A percentile compares a stretch with the other conserved stretches of the same genome.
Conservation (phyloP, 2,797 vertebrate genomes). For the Allobates femoralis region DNA sequence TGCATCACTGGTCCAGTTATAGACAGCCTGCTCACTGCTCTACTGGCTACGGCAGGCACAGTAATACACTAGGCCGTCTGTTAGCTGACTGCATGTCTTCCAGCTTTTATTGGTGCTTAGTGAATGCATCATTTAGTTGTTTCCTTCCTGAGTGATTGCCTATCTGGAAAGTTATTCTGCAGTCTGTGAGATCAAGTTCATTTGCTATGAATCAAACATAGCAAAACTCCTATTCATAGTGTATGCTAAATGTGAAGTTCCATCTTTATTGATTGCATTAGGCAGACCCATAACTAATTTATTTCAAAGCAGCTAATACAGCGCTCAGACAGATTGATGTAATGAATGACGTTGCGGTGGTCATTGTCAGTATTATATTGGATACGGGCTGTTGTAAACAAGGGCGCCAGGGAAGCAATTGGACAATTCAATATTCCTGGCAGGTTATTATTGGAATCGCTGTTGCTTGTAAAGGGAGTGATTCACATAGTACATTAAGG, state of each 20-base stretch:
- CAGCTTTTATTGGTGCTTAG: not conserved
- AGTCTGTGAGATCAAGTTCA: not conserved
- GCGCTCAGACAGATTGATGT: no score
- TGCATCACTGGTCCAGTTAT: conserved; percentile 28
- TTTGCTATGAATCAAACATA: not conserved
- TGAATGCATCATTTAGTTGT: not conserved
- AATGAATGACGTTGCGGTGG: no score
- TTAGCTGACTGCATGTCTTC: not conserved
- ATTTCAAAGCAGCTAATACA: not conserved
- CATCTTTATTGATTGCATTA: not conserved
- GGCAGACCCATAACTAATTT: not conserved
- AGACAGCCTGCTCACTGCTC: conserved; percentile 2
- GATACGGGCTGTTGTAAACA: not conserved
- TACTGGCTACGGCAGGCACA: not conserved
- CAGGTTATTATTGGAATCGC: not conserved
- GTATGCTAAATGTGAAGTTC: not conserved
- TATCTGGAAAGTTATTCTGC: not conserved
- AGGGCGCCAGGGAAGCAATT: not conserved
- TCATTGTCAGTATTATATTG: not conserved
- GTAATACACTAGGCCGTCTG: conserved; percentile 18
- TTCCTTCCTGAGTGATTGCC: not conserved
- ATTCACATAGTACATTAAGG: not conserved
- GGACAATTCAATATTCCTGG: not conserved
- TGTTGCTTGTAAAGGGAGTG: not conserved
- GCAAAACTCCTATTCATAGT: not conserved